Conservation (phyloP, 2,888 invertebrate species). For the Cyclophora albipunctata region DNA sequence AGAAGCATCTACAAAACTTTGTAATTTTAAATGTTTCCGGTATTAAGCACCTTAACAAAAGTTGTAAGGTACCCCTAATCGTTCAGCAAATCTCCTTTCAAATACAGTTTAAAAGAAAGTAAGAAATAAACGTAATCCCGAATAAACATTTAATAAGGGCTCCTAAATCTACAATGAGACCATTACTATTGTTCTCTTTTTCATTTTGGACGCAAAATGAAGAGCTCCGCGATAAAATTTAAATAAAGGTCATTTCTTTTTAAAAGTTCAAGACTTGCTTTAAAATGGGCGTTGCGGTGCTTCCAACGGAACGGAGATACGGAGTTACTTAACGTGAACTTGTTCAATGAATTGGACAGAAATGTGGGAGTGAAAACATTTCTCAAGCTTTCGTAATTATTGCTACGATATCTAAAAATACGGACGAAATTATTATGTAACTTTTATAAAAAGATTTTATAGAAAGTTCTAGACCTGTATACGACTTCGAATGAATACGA, state of each 20-base stretch:
- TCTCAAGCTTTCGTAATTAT: too few species aligned
- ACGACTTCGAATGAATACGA: too few species aligned
- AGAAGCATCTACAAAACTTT: too few species aligned
- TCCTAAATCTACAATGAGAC: constrained; percentile 28
- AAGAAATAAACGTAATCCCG: constrained; percentile 16
- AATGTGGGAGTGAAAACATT: not conserved
- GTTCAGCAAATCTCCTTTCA: too few species aligned
- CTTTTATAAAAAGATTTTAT: too few species aligned
- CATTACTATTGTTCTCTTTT: constrained; percentile 36
- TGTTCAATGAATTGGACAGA: constrained; percentile 3
- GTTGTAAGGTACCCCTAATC: too few species aligned
- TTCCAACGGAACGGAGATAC: constrained; percentile 7
- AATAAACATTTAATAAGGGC: constrained; percentile 29
- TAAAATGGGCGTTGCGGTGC: constrained; percentile 2
- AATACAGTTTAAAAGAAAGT: too few species aligned
- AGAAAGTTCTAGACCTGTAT: too few species aligned
- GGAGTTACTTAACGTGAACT: constrained; percentile 11
- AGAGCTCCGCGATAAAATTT: constrained; percentile 42
- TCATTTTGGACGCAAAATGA: constrained; percentile 34
- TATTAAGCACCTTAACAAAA: too few species aligned
- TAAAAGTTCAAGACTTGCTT: constrained; percentile 28
- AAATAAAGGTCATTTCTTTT: constrained; percentile 41
- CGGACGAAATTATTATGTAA: too few species aligned
- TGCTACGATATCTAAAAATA: too few species aligned
- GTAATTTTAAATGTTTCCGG: too few species aligned